Percentiles rank a stretch among this genome's conserved stretches.
These are phyloP conservation scores for Yponomeuta sedellus DNA, from an alignment of 2,888 invertebrate species.

Conservation along the genomic window DNA sequence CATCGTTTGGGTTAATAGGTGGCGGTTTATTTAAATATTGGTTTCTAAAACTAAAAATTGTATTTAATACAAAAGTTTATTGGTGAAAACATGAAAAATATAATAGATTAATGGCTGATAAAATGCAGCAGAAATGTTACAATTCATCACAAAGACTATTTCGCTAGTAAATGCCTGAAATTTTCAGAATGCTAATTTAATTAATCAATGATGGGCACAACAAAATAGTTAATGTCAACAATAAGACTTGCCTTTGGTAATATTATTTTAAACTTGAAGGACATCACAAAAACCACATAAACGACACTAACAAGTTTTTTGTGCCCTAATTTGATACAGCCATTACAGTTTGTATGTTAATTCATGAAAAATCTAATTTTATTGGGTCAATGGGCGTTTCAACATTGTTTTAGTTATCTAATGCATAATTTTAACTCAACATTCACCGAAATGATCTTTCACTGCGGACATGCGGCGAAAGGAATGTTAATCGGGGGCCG, in stretches of 20 bases:
- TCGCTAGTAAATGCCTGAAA: conserved; percentile 74
- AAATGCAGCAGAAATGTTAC: conserved; percentile 77
- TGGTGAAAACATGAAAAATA: conserved; percentile 78
- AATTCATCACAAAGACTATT: conserved; percentile 74
- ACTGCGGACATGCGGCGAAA: conserved; percentile 72
- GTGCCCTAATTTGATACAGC: conserved; percentile 70
- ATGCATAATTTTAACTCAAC: conserved; percentile 56
- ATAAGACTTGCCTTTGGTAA: conserved; percentile 60
- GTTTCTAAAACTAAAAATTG: conserved; percentile 76
- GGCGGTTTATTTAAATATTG: conserved; percentile 71
- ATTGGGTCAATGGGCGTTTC: conserved; percentile 58
- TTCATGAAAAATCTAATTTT: conserved; percentile 49
- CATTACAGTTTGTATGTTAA: conserved; percentile 57
- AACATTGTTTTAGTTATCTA: conserved; percentile 55
- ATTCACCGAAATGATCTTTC: conserved; percentile 70
- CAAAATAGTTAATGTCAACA: conserved; percentile 72
- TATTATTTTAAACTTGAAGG: conserved; percentile 47
- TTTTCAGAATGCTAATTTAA: conserved; percentile 68
- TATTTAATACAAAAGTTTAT: conserved; percentile 77
- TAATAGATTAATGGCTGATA: conserved; percentile 77
- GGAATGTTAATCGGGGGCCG: conserved; percentile 73
- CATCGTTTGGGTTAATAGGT: conserved; percentile 68
- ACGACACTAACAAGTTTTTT: conserved; percentile 69
- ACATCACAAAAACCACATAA: conserved; percentile 63
- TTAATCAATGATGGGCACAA: conserved; percentile 67